phyloP scores from a whole-genome alignment of 2,888 invertebrate genomes.

The Lasioglossum figueresi region DNA sequence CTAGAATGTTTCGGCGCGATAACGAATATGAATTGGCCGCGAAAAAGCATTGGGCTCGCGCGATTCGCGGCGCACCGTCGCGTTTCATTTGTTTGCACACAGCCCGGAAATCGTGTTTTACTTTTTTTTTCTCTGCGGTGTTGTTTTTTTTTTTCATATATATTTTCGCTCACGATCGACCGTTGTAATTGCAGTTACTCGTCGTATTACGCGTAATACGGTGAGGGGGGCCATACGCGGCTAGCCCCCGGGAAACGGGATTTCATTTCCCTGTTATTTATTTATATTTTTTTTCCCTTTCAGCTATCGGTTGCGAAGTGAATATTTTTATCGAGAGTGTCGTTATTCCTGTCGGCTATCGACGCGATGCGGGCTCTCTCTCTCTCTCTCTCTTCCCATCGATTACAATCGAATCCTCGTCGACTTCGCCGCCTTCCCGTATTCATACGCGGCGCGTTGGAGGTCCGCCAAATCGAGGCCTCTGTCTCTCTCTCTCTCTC shows the following conservation, averaged over 20 bases:
- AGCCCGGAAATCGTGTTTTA: conserved; percentile 14
- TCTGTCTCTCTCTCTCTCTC: background rate
- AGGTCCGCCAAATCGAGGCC: conserved; percentile 63
- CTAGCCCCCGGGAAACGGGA: background rate
- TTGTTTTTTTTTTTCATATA: background rate
- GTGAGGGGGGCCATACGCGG: background rate
- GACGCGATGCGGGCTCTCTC: no score
- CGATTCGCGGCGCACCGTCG: conserved; percentile 4
- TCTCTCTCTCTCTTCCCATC: conserved; percentile 23
- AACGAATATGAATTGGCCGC: conserved; percentile 48
- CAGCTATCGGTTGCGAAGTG: conserved; percentile 16
- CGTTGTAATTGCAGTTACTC: conserved; percentile 50
- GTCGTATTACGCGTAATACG: conserved; percentile 27
- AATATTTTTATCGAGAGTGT: conserved; percentile 20
- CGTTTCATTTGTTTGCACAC: conserved; percentile 37
- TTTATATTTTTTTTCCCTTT: background rate
- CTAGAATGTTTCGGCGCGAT: conserved; percentile 49
- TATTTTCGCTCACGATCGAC: conserved; percentile 24
- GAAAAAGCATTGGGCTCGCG: conserved; percentile 41
- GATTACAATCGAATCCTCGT: conserved; percentile 64
- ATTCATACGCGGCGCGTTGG: conserved; percentile 61
- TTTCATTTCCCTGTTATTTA: background rate
- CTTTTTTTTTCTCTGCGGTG: conserved; percentile 14
- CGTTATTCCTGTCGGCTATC: conserved; percentile 16
- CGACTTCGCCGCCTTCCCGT: conserved; percentile 40